Evolutionary conservation across 2,888 invertebrate species (phyloP).

Genomic region (Aspidiotus rigidus): DNA sequence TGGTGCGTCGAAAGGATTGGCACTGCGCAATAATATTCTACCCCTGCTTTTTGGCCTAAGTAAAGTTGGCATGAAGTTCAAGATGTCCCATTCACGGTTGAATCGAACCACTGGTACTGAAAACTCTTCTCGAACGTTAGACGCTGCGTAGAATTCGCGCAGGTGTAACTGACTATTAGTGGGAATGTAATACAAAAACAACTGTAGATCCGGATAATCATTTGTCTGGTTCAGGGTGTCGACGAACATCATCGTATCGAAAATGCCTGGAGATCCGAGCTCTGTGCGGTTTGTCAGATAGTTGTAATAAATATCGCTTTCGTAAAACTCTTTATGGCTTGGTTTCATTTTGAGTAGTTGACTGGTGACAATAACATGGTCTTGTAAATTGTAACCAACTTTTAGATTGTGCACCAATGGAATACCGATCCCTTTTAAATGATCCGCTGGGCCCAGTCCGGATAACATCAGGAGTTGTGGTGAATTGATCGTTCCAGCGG

Average conservation of each 20-base stretch:
- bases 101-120: neutral
- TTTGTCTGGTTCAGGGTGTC: neutral
- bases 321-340: neutral
- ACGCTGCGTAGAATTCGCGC: too few relatives aligned
- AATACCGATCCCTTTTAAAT: constrained; percentile 61
- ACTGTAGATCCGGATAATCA: constrained; percentile 4
- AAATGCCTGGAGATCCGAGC: neutral
- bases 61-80: constrained; percentile 25
- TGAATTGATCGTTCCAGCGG: constrained; percentile 84
- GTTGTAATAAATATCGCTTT: neutral
- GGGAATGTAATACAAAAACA: neutral
- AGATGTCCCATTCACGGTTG: neutral
- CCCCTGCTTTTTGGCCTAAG: constrained; percentile 78
- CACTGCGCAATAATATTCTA: constrained; percentile 65
- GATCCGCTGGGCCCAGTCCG: constrained; percentile 65
- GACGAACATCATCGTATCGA: neutral
- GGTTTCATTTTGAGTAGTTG: neutral
- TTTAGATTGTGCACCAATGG: constrained; percentile 69
- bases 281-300: constrained; percentile 6
- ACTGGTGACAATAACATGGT: constrained; percentile 66
- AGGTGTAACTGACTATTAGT: neutral
- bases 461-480: constrained; percentile 90
- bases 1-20: constrained; percentile 79
- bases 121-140: neutral
- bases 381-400: constrained; percentile 80